A percentile compares a stretch with the other conserved stretches of the same genome.
Evolutionary conservation across 2,888 invertebrate species (phyloP).

Genomic region (Rotaria sp.): DNA sequence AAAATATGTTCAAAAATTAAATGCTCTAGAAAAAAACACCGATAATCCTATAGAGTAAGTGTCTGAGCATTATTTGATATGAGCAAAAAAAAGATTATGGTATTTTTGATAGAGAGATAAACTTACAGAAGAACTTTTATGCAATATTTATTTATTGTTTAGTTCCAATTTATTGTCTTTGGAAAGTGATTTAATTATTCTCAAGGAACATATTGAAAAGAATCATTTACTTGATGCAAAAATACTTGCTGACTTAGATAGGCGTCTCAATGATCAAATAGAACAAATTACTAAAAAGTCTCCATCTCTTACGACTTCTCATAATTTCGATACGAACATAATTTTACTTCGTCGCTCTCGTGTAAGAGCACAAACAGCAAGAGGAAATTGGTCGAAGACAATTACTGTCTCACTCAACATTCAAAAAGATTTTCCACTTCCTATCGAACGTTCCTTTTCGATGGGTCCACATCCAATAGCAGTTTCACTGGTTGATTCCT

Average conservation of each 20-base stretch:
- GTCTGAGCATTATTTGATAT: not conserved
- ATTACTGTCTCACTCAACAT: not conserved
- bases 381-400: not conserved
- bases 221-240: not conserved
- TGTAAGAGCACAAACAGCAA: not conserved
- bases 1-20: not conserved
- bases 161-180: not conserved
- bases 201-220: not conserved
- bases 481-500: not conserved
- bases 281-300: not conserved
- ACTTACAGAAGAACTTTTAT: too few species aligned
- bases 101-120: too few species aligned
- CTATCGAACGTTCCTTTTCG: not conserved
- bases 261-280: not conserved
- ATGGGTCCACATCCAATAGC: not conserved
- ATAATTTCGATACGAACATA: not conserved
- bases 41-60: not conserved
- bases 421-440: not conserved
- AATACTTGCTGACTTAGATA: not conserved
- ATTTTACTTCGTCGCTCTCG: not conserved
- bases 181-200: not conserved
- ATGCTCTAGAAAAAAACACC: not conserved
- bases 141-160: too few species aligned
- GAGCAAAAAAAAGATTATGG: not conserved
- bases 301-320: not conserved